Conservation (phyloP, 2,888 invertebrate species). For the Atherix ibis region DNA sequence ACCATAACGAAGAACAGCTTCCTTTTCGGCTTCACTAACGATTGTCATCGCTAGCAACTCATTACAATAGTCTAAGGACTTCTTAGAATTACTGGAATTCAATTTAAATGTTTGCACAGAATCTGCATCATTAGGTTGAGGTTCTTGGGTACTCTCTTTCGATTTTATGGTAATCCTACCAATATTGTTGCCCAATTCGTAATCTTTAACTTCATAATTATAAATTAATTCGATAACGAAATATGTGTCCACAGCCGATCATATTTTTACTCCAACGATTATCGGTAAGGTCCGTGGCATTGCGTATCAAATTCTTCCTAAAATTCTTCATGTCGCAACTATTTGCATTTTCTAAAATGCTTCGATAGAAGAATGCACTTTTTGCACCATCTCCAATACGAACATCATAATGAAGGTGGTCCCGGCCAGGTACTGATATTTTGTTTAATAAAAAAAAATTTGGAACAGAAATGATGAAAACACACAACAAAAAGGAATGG, state of each 20-base stretch:
- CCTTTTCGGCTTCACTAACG: constrained; percentile 44
- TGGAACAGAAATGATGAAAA: too few species aligned
- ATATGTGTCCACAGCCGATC: constrained; percentile 91
- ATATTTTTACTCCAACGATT: constrained; percentile 99
- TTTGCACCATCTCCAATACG: constrained; percentile 81
- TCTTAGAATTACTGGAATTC: constrained; percentile 57
- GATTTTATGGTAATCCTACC: constrained; percentile 71
- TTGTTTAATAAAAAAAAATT: too few species aligned
- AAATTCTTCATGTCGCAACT: constrained; percentile 94
- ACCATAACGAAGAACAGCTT: constrained; percentile 51
- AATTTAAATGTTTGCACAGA: constrained; percentile 68
- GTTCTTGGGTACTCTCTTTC: constrained; percentile 52
- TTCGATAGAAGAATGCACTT: constrained; percentile 75
- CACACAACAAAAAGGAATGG: too few species aligned
- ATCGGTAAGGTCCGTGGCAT: constrained; percentile 98
- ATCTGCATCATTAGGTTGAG: constrained; percentile 52
- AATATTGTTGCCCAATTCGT: constrained; percentile 87
- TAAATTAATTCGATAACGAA: constrained; percentile 96
- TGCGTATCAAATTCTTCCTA: constrained; percentile 90
- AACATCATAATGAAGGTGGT: constrained; percentile 91
- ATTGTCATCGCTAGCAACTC: constrained; percentile 58
- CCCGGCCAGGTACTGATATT: constrained; percentile 45
- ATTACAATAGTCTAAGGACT: constrained; percentile 73
- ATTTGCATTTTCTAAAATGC: constrained; percentile 83
- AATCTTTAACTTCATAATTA: constrained; percentile 83